Evolutionary conservation across 1,140 invertebrate genomes (phyloP).

Genomic region (Thaumetopoea pityocampa): DNA sequence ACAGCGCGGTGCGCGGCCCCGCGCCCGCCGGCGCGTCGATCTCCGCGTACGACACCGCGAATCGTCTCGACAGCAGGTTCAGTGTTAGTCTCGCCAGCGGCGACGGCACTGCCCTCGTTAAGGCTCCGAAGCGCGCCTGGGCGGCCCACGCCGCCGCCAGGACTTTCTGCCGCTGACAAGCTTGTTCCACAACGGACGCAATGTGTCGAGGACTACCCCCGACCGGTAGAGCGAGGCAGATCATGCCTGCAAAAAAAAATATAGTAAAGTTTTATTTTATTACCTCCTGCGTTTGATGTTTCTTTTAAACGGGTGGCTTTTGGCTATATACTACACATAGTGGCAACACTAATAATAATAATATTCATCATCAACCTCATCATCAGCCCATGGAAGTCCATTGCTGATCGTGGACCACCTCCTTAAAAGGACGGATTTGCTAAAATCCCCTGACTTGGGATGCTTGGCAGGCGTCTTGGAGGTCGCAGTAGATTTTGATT

Average conservation of each 20-base stretch:
- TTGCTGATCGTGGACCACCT: too few species aligned
- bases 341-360: too few species aligned
- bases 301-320: too few species aligned
- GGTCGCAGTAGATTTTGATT: too few species aligned
- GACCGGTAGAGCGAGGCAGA: constrained; percentile 78
- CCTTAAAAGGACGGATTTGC: too few species aligned
- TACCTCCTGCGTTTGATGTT: too few species aligned
- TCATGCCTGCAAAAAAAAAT: constrained; percentile 60
- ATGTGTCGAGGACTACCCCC: constrained; percentile 72
- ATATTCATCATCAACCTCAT: too few species aligned
- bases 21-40: constrained; percentile 75
- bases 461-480: too few species aligned
- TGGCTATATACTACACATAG: neutral
- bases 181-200: constrained; percentile 77
- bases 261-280: too few species aligned
- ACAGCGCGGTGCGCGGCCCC: constrained; percentile 72
- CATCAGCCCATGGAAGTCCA: too few species aligned
- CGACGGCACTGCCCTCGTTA: constrained; percentile 82
- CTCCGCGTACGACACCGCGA: constrained; percentile 84
- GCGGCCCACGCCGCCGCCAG: constrained; percentile 82
- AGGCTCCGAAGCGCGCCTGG: constrained; percentile 80
- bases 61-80: constrained; percentile 83
- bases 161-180: constrained; percentile 79
- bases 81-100: constrained; percentile 81
- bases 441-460: too few species aligned